A percentile compares a stretch with the other conserved stretches of the same genome.
These are phyloP conservation scores for Drosophila suboccidentalis DNA, from an alignment of 2,888 invertebrate genomes.

Conservation along the genomic window DNA sequence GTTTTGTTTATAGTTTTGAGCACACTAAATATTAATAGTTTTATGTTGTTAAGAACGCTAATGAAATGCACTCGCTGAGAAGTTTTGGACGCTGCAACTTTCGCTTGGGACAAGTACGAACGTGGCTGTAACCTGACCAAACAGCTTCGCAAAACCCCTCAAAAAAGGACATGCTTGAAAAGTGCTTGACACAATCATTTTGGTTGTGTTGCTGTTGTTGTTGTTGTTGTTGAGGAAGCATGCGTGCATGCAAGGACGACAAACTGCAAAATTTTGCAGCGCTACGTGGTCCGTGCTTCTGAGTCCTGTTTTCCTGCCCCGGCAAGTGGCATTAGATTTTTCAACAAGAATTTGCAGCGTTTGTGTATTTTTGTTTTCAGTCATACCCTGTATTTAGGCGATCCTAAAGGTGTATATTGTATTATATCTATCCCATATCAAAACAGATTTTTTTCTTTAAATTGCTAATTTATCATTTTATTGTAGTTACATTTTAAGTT, in stretches of 20 bases:
- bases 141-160: slow-evolving; percentile 36
- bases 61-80: slow-evolving; percentile 67
- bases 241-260: slow-evolving; percentile 76
- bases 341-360: slow-evolving; percentile 70
- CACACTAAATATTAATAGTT: slow-evolving; percentile 73
- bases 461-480: too few species aligned
- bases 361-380: slow-evolving; percentile 57
- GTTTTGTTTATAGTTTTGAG: slow-evolving; percentile 63
- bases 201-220: slow-evolving; percentile 25
- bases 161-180: slow-evolving; percentile 56
- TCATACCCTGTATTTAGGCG: slow-evolving; percentile 11
- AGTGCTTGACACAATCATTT: slow-evolving; percentile 73
- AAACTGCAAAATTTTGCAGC: slow-evolving; percentile 68
- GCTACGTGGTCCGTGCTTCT: slow-evolving; percentile 56
- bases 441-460: too few species aligned
- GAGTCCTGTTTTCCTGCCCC: slow-evolving; percentile 22
- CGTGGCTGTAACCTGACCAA: slow-evolving; percentile 48
- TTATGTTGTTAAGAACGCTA: slow-evolving; percentile 71
- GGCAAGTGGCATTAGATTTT: slow-evolving; percentile 69
- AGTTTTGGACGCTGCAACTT: slow-evolving; percentile 36
- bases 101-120: slow-evolving; percentile 15
- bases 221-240: slow-evolving; percentile 51
- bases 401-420: not conserved
- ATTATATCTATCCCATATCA: too few species aligned
- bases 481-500: too few species aligned